Evolutionary conservation across 2,113 vertebrate genomes (phyloP), one percentile per base, ranked within the genome.

Genomic region (Corythornis cristatus): DNA sequence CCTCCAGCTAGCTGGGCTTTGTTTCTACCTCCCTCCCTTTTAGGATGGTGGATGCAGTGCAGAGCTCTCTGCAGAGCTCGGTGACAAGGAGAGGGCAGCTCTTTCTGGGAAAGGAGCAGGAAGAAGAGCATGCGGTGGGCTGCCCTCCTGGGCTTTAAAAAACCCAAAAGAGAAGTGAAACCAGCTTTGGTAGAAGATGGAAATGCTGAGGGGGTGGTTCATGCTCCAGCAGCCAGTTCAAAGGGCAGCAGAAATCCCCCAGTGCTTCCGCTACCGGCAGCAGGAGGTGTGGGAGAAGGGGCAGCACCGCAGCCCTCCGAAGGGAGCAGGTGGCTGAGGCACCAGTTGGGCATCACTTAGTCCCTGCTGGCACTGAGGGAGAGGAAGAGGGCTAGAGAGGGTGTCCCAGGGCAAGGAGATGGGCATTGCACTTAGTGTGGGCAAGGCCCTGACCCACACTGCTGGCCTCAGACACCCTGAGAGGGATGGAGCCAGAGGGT

Each of bases 121-220:
- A 84, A 83, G 51, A 12, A 2, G 79, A 93, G 64, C 60, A 64
- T 51, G 26, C n/a, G 54, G 56, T 11, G 23, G 21, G 28, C 64
- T 73, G 84, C 35, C 25, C 45, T 93, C 23, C 56, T 58, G 33
- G 21, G 71, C 33, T 45, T 83, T 54, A 81, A 93, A 95, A 81
- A 93, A 81, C 45, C 82, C 64, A 20, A 71, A 90, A 78, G 56
- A 26, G 95, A 96, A 96, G 73, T 91, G 95, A 96, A 96, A 96
- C 33, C 8, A 14, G 60, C 85, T 83, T 93, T 96, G 94, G 79
- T 95, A 86, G 82, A 95, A 83, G 46, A 66, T 96, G 92, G 92
- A 96, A 95, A 89, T 83, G 67, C 92, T 94, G 93, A 94, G 79
- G 61, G 37, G 82, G 75, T 58, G 60, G 78, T 89, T 93, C 75